These are phyloP conservation scores for Progne subis DNA, from an alignment of 2,113 vertebrate species.

Conservation along the genomic window DNA sequence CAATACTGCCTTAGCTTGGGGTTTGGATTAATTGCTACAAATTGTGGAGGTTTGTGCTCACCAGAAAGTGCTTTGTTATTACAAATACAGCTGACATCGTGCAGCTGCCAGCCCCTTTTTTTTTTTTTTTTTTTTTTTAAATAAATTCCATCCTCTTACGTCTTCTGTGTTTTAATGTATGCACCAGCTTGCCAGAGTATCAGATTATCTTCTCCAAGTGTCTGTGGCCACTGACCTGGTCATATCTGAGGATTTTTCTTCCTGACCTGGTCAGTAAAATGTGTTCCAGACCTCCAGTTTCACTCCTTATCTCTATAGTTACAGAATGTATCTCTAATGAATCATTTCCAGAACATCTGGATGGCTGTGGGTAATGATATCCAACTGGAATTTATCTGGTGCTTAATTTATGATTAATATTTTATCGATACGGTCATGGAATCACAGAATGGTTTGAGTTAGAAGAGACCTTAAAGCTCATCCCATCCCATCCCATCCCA, in stretches of 20 bases:
- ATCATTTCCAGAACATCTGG: slow-evolving; percentile 48
- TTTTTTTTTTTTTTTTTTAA: background rate
- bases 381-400: background rate
- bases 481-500: background rate
- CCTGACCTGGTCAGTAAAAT: background rate
- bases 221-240: background rate
- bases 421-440: background rate
- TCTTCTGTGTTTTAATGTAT: background rate
- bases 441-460: too few relatives aligned
- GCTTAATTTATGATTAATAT: background rate
- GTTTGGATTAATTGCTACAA: slow-evolving; percentile 29
- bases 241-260: background rate
- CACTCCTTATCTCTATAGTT: background rate
- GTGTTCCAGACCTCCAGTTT: background rate
- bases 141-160: background rate
- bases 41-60: background rate
- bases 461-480: background rate
- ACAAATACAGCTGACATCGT: background rate
- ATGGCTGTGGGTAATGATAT: background rate
- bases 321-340: background rate
- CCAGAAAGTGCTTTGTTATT: slow-evolving; percentile 14
- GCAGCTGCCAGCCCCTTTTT: slow-evolving; percentile 8
- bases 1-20: background rate
- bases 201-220: background rate
- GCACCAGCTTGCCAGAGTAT: background rate